These are phyloP conservation scores for Nerophis lumbriciformis DNA, from an alignment of 2,113 vertebrate genomes.

Conservation along the genomic window DNA sequence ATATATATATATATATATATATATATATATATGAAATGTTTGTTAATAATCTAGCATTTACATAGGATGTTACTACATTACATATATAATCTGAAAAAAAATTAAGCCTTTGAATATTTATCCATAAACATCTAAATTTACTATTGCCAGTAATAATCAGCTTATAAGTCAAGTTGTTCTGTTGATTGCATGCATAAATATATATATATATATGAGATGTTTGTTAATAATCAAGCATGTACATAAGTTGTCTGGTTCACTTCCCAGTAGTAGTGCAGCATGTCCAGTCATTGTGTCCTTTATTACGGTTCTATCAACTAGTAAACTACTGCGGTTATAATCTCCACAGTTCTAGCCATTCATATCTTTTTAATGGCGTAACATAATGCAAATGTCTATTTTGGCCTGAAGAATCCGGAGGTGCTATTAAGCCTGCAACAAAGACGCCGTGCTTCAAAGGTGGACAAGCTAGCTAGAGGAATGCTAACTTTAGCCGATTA, in stretches of 20 bases:
- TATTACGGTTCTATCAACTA: background rate
- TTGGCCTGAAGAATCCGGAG: background rate
- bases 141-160: no score
- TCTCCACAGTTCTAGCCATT: background rate
- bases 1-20: no score
- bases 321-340: background rate
- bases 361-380: background rate
- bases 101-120: no score
- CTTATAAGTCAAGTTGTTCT: no score
- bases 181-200: no score
- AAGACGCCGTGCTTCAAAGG: slow-evolving; percentile 13
- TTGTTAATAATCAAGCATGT: background rate
- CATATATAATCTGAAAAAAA: no score
- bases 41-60: no score
- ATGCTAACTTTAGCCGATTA: slow-evolving; percentile 55
- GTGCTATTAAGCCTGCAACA: slow-evolving; percentile 5
- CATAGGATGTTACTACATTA: no score
- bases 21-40: no score
- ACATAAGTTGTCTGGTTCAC: background rate
- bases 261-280: background rate
- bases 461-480: slow-evolving; percentile 26
- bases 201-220: no score
- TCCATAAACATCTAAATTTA: no score
- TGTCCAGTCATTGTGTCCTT: background rate
- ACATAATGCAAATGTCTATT: background rate